Base-by-base conservation (phyloP, 2,888 invertebrate genomes). In the Meloe dianella region DNA sequence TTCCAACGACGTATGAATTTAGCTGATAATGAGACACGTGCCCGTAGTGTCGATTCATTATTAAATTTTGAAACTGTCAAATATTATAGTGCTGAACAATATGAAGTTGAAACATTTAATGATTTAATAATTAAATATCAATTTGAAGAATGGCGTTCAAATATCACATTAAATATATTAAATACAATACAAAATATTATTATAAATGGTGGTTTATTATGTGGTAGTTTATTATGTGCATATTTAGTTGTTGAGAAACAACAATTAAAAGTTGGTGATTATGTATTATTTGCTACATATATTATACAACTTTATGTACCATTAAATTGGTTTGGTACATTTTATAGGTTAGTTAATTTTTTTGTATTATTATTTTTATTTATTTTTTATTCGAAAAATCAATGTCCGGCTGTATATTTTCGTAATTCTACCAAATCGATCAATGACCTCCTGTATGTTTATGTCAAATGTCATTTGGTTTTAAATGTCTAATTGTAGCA, bases 11-110 rank as follows among this genome's bases (percentile, higher is more conserved):
- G 92, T 6, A 97, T 97, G 96, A 99, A 98, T 84, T 86, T 91
- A 30, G 92, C 96, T 0, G 98, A 98, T 81, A 99, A 98, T 84
- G 94, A 92, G 41, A 92, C 93, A 67, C 92, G 95, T 77, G 94
- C 96, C 6, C 89, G 93, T 67, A 96, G 96, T 63, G 97, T 98
- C 0, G 98, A 99, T 84, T 98, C 98, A 0, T 85, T 99, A 63
- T 87, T 98, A 14, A 99, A 99, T 85, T 98, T 96, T 85, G 98
- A 99, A 86, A 98, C 98, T 0, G 98, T 98, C 0, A 99, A 99
- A 82, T 98, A 98, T 85, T 98, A 98, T 81, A 95, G 95, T 6
- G 97, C 96, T 0, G 98, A 98, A 82, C 81, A 89, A 1, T 98
- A 96, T 84, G 98, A 99, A 86, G 94, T 96, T 0, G 85, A 92